phyloP scores from a whole-genome alignment of 2,888 invertebrate species.

The Andrena bicolor region DNA sequence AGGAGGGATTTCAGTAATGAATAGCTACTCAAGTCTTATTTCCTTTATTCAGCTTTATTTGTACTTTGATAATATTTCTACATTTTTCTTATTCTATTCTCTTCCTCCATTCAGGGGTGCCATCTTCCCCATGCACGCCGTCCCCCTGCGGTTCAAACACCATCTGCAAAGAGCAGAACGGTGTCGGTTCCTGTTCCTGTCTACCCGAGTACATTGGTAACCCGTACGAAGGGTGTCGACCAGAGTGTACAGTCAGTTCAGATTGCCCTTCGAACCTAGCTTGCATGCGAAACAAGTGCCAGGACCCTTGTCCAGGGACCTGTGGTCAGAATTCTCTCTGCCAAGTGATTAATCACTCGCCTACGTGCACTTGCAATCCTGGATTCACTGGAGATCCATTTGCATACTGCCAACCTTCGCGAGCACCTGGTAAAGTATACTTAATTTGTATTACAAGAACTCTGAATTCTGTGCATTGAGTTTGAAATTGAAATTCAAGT shows the following conservation, averaged over 20 bases:
- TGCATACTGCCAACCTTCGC: constrained; percentile 85
- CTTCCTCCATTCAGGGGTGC: constrained; percentile 21
- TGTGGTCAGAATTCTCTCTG: constrained; percentile 88
- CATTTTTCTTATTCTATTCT: neutral
- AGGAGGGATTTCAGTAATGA: too few species aligned
- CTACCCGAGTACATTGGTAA: constrained; percentile 90
- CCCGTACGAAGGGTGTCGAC: constrained; percentile 91
- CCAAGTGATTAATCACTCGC: constrained; percentile 85
- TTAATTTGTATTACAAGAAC: neutral
- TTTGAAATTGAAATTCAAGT: too few species aligned
- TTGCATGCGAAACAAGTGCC: constrained; percentile 92
- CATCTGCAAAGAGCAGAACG: constrained; percentile 90
- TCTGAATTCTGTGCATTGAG: too few species aligned
- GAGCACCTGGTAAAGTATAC: constrained; percentile 55
- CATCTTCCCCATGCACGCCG: constrained; percentile 87
- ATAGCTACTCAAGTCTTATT: neutral
- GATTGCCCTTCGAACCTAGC: constrained; percentile 91
- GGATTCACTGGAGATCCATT: constrained; percentile 86
- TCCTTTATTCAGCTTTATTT: neutral
- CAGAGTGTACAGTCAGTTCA: constrained; percentile 92
- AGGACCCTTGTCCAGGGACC: constrained; percentile 91
- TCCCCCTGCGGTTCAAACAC: constrained; percentile 92
- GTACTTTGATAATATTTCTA: neutral
- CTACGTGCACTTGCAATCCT: constrained; percentile 84
- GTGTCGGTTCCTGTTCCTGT: constrained; percentile 92